Evolutionary conservation across 64 coral and sea anemone genomes (phyloP).

Genomic region (Dendrophyllia cribrosa): DNA sequence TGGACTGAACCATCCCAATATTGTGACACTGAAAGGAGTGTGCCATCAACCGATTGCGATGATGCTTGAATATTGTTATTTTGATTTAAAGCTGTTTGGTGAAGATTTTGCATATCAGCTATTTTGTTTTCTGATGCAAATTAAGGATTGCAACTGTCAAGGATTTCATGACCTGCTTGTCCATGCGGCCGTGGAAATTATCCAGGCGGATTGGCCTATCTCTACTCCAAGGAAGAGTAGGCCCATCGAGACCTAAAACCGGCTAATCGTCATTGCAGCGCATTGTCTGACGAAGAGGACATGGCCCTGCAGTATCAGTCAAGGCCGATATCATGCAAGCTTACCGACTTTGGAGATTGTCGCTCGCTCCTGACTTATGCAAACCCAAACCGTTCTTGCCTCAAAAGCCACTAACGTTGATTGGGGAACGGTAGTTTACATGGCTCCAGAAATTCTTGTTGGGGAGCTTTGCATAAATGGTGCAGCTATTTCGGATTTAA

Average conservation of each 20-base stretch:
- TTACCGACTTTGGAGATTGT: not conserved
- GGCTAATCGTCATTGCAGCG: not conserved
- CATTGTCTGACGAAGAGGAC: not conserved
- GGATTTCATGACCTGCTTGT: not conserved
- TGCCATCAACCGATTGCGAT: not conserved
- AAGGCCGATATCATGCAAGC: not conserved
- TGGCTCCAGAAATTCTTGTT: conserved; percentile 39
- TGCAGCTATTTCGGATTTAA: conserved; percentile 12
- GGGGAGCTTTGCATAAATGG: not conserved
- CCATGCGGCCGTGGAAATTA: not conserved
- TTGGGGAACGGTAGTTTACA: conserved; percentile 33
- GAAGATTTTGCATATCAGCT: not conserved
- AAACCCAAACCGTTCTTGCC: conserved; percentile 31
- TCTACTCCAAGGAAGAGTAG: not conserved
- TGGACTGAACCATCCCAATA: not conserved
- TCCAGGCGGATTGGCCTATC: not conserved
- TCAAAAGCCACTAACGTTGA: conserved; percentile 26
- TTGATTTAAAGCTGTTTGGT: too few relatives aligned
- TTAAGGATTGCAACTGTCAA: conserved; percentile 1
- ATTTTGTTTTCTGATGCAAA: not conserved
- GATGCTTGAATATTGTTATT: too few relatives aligned
- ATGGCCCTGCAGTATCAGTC: not conserved
- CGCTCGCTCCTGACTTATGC: conserved; percentile 8
- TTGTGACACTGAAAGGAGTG: not conserved
- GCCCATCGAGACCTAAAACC: not conserved